Evolutionary conservation across 2,797 vertebrate species (phyloP), one percentile per base, ranked within the genome.

Genomic region (Danio tinwini): DNA sequence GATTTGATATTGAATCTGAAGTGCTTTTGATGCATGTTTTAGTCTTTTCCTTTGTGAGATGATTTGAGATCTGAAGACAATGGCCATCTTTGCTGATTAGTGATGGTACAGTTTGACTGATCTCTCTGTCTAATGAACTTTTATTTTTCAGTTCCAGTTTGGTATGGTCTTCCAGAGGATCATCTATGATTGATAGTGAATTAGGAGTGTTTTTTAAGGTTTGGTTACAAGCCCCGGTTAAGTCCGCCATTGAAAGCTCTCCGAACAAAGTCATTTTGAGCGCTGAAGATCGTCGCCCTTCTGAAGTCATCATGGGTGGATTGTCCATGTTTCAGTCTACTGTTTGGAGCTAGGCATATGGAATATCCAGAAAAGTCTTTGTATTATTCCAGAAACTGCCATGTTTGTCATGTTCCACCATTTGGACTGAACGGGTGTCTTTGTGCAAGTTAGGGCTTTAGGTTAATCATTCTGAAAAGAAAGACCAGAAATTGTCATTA

Each of bases 251-350:
- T 37, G 86, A 85, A 55, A 85, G 81, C 78, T 82, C 82, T 16
- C 56, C 49, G 14, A 89, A 82, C 69, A 88, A 82, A 82, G 86
- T 63, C 80, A 76, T 70, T 62, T 58, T 81, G 70, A 90, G 70
- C 61, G 81, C 81, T 71, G 76, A 74, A 44, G 83, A 76, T 73
- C 84, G 83, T 56, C 80, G 78, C 89, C 83, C 90, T 78, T 88
- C 89, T 88, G 87, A 79, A 85, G 82, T 84, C 74, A 63, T 83
- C 81, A 84, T 61, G 74, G 81, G 81, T 21, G 88, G 81, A 82
- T 83, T 81, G 90, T 97, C 94, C 94, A 96, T 95, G 87, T 86
- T 87, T 88, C 5, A 50, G 77, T 87, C 87, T 89, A 91, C 40
- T 88, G 81, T 91, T 88, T 88, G 61, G 86, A 87, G 85, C 89